Evolutionary conservation across 2,888 invertebrate genomes (phyloP), one percentile per base, ranked within the genome.

Genomic region (Druceiella hillmani): DNA sequence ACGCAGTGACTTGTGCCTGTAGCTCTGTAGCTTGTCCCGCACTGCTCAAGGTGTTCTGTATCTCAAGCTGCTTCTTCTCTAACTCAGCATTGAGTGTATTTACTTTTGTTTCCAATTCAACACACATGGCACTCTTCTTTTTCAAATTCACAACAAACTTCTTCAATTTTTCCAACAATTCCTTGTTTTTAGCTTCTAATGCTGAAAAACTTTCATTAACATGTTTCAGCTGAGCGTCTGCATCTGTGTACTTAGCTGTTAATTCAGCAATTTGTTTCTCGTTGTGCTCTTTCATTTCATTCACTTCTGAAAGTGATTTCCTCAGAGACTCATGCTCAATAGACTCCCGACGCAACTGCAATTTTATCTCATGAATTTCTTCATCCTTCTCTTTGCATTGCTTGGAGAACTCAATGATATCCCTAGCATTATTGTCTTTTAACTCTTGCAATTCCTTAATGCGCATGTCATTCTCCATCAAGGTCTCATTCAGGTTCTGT

Each of bases 71-170:
- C 29, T 4, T 6, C 11, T 4, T 5, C 15, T 29, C 9, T 1
- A 16, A 14, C 3, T 17, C 7, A n/a, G n/a, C n/a, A n/a, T 50
- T 65, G 61, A 28, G 55, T 52, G 16, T 27, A 32, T 3, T 28
- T 5, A 11, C 5, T 33, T 33, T 25, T 22, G 17, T 15, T 15
- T 31, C 31, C 9, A 17, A 31, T 17, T 87, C 83, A 20, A 75
- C 66, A 48, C 79, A 81, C 44, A 79, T 70, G 1, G 67, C 56
- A 1, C 76, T 70, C 54, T 85, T 87, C 55, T 84, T 87, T 57
- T 87, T 88, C 6, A 87, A 66, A 53, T 78, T 83, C 0, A 81
- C 74, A 0, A 85, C 87, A 51, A 83, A 78, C 53, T 87, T 87
- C 54, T 87, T 88, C 54, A 87, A 71, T 59, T 86, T 87, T 38